Base-by-base conservation (phyloP, 1,140 invertebrate genomes). In the Uloborus diversus region DNA sequence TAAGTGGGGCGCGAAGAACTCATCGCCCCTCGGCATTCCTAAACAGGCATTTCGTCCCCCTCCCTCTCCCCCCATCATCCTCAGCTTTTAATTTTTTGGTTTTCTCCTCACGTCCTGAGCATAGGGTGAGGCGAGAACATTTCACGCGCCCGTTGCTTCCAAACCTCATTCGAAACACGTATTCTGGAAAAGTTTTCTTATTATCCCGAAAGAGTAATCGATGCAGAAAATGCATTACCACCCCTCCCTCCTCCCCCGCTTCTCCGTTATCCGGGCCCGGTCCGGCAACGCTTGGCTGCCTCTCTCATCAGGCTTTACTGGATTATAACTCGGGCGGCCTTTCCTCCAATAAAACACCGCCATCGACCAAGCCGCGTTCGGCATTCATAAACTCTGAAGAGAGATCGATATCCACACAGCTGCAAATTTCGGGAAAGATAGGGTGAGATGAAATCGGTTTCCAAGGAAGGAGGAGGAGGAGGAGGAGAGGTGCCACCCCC, bases 211-310 rank as follows among this genome's bases (percentile, higher is more conserved):
- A 35, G 66, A 56, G 66, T 69, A 69, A 69, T 69, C 66, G 66
- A 69, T 69, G 66, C 66, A 69, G 66, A 69, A 69, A 69, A 69
- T 69, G 66, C 66, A 69, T 69, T 69, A 69, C 66, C 14, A 14
- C 28, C 59, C 13, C 30, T 4, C 30, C 9, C 30, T 17, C 4
- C 59, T 14, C 17, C 13, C 32, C 30, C 5, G 9, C 27, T 59
- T 9, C 9, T 28, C 25, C 56, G 13, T 13, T 11, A 7, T 23
- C 56, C 23, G 1, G 9, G 11, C 30, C 17, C 27, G 14, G 32
- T 62, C 30, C 27, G 49, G 5, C 30, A 9, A 33, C 66, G 66
- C 66, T 32, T 20, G 49, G 25, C 66, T 69, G 66, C 47, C 35
- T 32, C 66, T n/a, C n/a, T 69, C 66, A 69, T 69, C 66, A 69